Percentiles rank a stretch among this genome's conserved stretches.
Evolutionary conservation across 2,113 vertebrate species (phyloP).

Genomic region (Nycticorax nycticorax): DNA sequence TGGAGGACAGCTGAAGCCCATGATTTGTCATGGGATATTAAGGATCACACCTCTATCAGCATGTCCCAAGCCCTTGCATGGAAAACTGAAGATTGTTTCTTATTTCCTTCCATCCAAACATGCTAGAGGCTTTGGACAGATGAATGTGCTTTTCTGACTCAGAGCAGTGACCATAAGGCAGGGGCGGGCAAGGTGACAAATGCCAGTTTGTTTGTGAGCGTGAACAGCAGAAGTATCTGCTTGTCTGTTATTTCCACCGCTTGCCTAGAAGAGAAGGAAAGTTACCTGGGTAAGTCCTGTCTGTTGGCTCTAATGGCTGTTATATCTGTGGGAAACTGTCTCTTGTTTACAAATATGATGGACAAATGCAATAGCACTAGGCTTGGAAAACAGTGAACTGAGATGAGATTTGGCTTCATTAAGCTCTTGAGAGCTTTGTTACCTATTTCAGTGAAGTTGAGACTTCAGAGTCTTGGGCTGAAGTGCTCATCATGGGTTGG

Average conservation of each 20-base stretch:
- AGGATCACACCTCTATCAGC: not conserved
- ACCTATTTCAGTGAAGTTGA: fast-evolving
- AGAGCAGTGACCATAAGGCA: not conserved
- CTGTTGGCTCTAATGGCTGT: not conserved
- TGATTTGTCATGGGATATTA: not conserved
- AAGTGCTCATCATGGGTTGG: not conserved
- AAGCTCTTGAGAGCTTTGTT: not conserved
- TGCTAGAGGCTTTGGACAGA: not conserved
- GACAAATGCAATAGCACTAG: not conserved
- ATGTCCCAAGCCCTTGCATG: not conserved
- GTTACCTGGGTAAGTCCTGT: no score
- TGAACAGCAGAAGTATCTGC: not conserved
- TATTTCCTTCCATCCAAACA: not conserved
- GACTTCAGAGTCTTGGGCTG: not conserved
- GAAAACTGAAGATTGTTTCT: no score
- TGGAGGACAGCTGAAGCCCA: not conserved
- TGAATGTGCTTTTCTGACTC: not conserved
- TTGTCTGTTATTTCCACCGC: not conserved
- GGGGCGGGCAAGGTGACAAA: not conserved
- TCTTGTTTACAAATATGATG: not conserved
- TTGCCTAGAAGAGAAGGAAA: not conserved
- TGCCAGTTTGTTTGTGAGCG: not conserved
- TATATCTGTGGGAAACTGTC: not conserved
- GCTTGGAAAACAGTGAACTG: not conserved
- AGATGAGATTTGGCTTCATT: not conserved